Evolutionary conservation across 1,140 invertebrate genomes (phyloP).

Genomic region (Augochlora pura): DNA sequence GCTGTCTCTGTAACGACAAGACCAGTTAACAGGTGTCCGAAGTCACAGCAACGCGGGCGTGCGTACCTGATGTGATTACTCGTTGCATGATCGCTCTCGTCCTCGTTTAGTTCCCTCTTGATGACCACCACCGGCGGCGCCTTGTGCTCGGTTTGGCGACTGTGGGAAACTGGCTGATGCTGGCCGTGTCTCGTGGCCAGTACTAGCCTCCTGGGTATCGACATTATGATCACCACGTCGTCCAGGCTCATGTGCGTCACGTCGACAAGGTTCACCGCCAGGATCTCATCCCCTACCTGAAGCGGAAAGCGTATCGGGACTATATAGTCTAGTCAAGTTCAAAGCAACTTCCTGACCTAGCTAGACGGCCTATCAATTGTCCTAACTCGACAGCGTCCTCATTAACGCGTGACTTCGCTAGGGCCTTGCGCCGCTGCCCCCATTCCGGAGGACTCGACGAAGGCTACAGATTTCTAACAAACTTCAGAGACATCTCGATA

Average conservation of each 20-base stretch:
- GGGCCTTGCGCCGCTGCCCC: too few relatives aligned
- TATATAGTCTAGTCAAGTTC: too few relatives aligned
- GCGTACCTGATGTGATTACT: slow-evolving; percentile 81
- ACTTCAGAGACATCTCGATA: too few relatives aligned
- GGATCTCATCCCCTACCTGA: slow-evolving; percentile 98
- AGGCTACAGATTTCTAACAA: too few relatives aligned
- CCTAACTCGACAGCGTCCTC: too few relatives aligned
- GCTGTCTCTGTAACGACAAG: slow-evolving; percentile 71
- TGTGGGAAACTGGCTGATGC: slow-evolving; percentile 79
- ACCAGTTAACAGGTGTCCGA: not conserved
- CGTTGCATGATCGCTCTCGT: slow-evolving; percentile 83
- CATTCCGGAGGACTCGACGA: too few relatives aligned
- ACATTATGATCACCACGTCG: slow-evolving; percentile 99
- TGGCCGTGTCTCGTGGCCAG: slow-evolving; percentile 92
- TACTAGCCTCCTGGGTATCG: slow-evolving; percentile 96
- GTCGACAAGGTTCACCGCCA: slow-evolving; percentile 98
- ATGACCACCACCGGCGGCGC: slow-evolving; percentile 95
- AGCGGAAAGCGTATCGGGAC: too few relatives aligned
- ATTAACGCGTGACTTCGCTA: too few relatives aligned
- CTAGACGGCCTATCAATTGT: too few relatives aligned
- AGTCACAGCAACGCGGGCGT: too few relatives aligned
- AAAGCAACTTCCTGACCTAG: too few relatives aligned
- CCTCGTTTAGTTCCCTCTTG: slow-evolving; percentile 93
- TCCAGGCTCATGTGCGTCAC: slow-evolving; percentile 98
- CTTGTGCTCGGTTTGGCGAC: slow-evolving; percentile 87